Evolutionary conservation across 1,140 invertebrate species (phyloP), one percentile per base, ranked within the genome.

Genomic region (Acromyrmex heyeri): DNA sequence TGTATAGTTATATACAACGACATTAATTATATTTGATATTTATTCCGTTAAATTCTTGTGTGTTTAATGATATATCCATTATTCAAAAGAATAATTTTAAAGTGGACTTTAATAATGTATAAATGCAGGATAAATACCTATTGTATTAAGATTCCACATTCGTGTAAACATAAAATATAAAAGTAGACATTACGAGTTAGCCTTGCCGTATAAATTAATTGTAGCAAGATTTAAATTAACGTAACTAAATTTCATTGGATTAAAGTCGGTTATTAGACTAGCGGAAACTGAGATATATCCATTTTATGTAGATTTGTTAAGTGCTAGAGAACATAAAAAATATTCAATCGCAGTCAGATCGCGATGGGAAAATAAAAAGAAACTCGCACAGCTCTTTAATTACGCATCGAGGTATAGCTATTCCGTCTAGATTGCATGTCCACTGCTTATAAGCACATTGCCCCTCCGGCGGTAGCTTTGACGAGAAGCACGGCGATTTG

Each of bases 361-460:
- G 78, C 34, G n/a, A 24, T 30, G 67, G 24, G 27, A 73, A 72
- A 73, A 62, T 44, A 34, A 73, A 83, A 75, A 83, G 21, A 61
- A 48, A 73, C 21, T 21, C 18, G 79, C 55, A 44, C 27, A 57
- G 44, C 38, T 75, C 79, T 83, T 83, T 83, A 70, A 83, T 83
- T 83, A 83, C 79, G 57, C 55, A 59, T 61, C 38, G 53, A 72
- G 57, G n/a, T 83, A 70, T 75, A 27, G 27, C 72, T 83, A 83
- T 83, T 83, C 67, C 57, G 30, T 83, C 69, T 21, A 24, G 38
- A 83, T 79, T 61, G 55, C 55, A 83, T 73, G 55, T 73, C 69
- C 79, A 73, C 24, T 73, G 79, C 79, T 83, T 83, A 83, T 83
- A 75, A 83, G 69, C 69, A 57, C 57, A 67, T 83, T 73, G 27